Evolutionary conservation across 1,140 invertebrate genomes (phyloP), one percentile per base, ranked within the genome.

Genomic region (Trialeurodes vaporariorum): DNA sequence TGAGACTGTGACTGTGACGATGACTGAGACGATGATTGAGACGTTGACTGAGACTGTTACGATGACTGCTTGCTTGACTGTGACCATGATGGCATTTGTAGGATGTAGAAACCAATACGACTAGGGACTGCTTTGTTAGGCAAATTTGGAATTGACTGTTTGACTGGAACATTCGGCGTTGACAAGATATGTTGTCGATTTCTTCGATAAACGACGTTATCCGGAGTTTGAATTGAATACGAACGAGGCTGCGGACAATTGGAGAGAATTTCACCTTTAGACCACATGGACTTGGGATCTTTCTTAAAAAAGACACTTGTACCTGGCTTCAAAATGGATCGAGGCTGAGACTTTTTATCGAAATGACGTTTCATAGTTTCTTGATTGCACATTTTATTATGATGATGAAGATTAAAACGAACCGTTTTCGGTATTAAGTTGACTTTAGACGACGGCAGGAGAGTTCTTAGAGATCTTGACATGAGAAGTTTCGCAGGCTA

Each of bases 291-390:
- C 9, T 62, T 17, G 27, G 61, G 23, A 25, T 62, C 27, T 17
- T 59, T 25, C 40, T 67, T 58, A 67, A 60, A 67, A n/a, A 60
- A 59, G 26, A 67, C 25, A 1, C n/a, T 59, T n/a, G 61, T 60
- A 67, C 34, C 26, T 25, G 61, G 5, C 34, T 25, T 13, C 25
- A 67, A 60, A 9, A 25, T 2, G n/a, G 12, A 22, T 60, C 61
- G 23, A n/a, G 49, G 59, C 23, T 60, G 61, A 61, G 66, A 2
- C 5, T 25, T 25, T 27, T 61, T 67, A 61, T 67, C 26, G 34
- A 61, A 60, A 22, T 59, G 27, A 25, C n/a, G 27, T 26, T 25
- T 67, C 2, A n/a, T 27, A 25, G 25, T 25, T 24, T 60, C 22
- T 25, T 34, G 61, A 27, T 67, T 67, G 22, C 27, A 61, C 2